Evolutionary conservation across 1,140 invertebrate genomes (phyloP), one percentile per base, ranked within the genome.

Genomic region (Babylonia areolata): DNA sequence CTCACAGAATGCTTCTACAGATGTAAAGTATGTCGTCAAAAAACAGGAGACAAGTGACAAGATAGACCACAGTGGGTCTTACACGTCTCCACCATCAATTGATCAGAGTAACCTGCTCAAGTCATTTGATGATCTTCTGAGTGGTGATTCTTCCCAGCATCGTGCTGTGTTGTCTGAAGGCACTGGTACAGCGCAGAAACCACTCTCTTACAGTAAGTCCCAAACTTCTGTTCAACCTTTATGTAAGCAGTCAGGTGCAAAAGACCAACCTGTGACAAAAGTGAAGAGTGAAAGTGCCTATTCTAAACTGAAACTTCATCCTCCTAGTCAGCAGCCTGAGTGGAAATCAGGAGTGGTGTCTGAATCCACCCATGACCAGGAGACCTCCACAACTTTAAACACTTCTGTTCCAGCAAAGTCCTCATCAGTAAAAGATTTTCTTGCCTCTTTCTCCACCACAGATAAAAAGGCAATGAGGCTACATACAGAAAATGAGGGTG

Each of bases 21-120:
- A 77, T 40, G 37, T 77, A 6, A 77, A 77, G 28, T 77, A 77
- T 77, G 75, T 77, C 11, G 75, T 77, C 11, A 77, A 77, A 40
- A 77, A 42, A 37, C 75, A 77, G 35, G 75, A 77, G 3, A 40
- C 37, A 17, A 35, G 71, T 73, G 31, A 35, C 11, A 77, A 28
- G 75, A 77, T 15, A 77, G 75, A 28, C 35, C 37, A 20, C 17
- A 37, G 28, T 64, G 58, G 58, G 17, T 64, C 58, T n/a, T 23
- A 5, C 15, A 20, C 28, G 28, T 28, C 15, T 40, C 35, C 75
- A 28, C 75, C 35, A 28, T 39, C 75, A 77, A 37, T 37, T 3
- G 75, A 77, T 28, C 23, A 28, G 35, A 23, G 20, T 1, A 23
- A 9, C 75, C 2, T 28, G 23, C 37, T 77, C 1, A 42, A 77